These are phyloP conservation scores for Eubucco bourcierii DNA, from an alignment of 2,113 vertebrate species.

Conservation along the genomic window DNA sequence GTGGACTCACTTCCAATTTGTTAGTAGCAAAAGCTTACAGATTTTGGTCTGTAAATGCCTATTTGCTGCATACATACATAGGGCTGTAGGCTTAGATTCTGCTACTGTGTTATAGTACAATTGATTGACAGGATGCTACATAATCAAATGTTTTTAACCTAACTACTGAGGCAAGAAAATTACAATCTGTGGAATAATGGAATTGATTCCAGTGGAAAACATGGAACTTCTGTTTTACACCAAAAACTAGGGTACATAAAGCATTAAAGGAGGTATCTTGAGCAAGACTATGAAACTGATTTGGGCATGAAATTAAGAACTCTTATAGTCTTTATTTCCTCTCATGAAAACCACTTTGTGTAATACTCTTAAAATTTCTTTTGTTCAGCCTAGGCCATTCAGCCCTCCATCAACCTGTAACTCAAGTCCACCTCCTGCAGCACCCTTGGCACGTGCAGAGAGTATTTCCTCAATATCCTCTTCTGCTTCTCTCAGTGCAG, in stretches of 20 bases:
- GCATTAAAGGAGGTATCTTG: not conserved
- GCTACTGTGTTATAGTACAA: not conserved
- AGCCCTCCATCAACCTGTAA: constrained; percentile 87
- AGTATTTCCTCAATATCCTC: constrained; percentile 97
- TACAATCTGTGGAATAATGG: not conserved
- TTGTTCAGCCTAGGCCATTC: constrained; percentile 88
- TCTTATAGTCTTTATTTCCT: not conserved
- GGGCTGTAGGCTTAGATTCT: not conserved
- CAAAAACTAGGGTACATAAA: not conserved
- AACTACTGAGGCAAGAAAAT: not conserved
- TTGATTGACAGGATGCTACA: not conserved
- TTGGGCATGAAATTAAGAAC: not conserved
- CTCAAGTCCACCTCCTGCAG: constrained; percentile 87
- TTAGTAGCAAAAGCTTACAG: no score
- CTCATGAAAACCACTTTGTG: not conserved
- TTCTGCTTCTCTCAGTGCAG: constrained; percentile 89
- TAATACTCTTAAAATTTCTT: constrained; percentile 34
- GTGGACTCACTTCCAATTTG: not conserved
- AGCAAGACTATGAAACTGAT: not conserved
- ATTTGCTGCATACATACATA: not conserved
- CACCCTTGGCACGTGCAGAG: constrained; percentile 92
- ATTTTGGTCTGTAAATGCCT: not conserved
- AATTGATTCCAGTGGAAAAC: not conserved
- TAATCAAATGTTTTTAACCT: not conserved
- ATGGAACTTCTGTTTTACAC: not conserved